Evolutionary conservation across 2,113 vertebrate species (phyloP), one percentile per base, ranked within the genome.

Genomic region (Rana temporaria): DNA sequence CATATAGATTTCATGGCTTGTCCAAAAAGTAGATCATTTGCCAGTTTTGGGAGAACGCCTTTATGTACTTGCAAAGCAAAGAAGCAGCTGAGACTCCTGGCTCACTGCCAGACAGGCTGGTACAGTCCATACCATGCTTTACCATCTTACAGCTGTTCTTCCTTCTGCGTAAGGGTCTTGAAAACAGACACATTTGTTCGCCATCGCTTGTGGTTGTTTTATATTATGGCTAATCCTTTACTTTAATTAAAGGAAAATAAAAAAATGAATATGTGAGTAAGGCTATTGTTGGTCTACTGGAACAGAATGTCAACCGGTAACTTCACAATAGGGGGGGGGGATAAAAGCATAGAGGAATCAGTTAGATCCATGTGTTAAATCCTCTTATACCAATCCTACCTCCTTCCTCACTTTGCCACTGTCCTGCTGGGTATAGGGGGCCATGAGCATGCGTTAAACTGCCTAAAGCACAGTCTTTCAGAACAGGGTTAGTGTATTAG

Each of bases 221-320:
- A 55, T 60, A 60, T 32, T 68, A 59, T 83, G 52, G 63, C 8
- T 83, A 83, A 83, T 83, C 63, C 72, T 57, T 66, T 83, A 75
- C 5, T 60, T 83, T 83, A 83, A 83, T 76, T 83, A 76, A 83
- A 83, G 72, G 19, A 83, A 83, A 83, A 83, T 75, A 76, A 76
- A 82, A 83, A 68, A 64, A 83, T 34, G 63, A 67, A 55, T 83
- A 83, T 20, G 72, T 76, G 52, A 76, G 64, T 68, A 63, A 56
- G 53, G 18, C 81, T 62, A 60, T 76, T 83, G 72, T 83, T 76
- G 63, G 52, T 20, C 72, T 60, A 15, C 71, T 68, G 34, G 72
- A 83, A 76, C 81, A 75, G 72, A 83, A 75, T 83, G 81, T 76
- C 81, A 76, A 57, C 72, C 81, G 63, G 81, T 76, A 83, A 83